Evolutionary conservation across 2,888 invertebrate species (phyloP).

Genomic region (Cheiracanthium punctorium): DNA sequence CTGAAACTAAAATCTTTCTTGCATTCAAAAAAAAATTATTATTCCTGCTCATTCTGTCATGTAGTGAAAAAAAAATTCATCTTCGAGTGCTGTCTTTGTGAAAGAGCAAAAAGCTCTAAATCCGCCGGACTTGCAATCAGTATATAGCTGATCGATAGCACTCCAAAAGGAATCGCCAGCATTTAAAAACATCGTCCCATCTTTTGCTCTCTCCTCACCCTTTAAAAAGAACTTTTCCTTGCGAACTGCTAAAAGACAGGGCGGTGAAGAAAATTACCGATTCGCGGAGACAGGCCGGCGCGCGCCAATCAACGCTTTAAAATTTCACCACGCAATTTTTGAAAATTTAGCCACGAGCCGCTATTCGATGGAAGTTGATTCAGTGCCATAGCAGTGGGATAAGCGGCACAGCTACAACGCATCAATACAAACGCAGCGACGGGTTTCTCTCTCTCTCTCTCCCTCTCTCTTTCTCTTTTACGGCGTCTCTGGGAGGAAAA

Average conservation of each 20-base stretch:
- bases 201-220: conserved; percentile 33
- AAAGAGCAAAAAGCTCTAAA: conserved; percentile 35
- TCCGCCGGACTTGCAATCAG: conserved; percentile 40
- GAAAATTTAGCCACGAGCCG: conserved; percentile 66
- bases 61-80: conserved; percentile 18
- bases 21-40: not conserved
- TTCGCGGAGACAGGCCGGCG: conserved; percentile 53
- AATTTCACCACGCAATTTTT: conserved; percentile 69
- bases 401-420: conserved; percentile 38
- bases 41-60: not conserved
- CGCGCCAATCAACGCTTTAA: conserved; percentile 69
- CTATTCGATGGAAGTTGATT: conserved; percentile 69
- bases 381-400: conserved; percentile 54
- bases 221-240: conserved; percentile 47
- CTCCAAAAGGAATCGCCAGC: conserved; percentile 54
- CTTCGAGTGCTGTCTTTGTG: conserved; percentile 3
- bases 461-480: conserved; percentile 27
- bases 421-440: conserved; percentile 40
- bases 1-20: not conserved
- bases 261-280: conserved; percentile 41
- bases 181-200: conserved; percentile 54
- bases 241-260: conserved; percentile 16
- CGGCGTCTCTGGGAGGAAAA: conserved; percentile 45
- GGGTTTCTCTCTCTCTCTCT: conserved; percentile 23
- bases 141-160: conserved; percentile 63